A percentile compares a stretch with the other conserved stretches of the same genome.
Evolutionary conservation across 2,113 vertebrate species (phyloP).

Genomic region (Limnothrissa miodon): DNA sequence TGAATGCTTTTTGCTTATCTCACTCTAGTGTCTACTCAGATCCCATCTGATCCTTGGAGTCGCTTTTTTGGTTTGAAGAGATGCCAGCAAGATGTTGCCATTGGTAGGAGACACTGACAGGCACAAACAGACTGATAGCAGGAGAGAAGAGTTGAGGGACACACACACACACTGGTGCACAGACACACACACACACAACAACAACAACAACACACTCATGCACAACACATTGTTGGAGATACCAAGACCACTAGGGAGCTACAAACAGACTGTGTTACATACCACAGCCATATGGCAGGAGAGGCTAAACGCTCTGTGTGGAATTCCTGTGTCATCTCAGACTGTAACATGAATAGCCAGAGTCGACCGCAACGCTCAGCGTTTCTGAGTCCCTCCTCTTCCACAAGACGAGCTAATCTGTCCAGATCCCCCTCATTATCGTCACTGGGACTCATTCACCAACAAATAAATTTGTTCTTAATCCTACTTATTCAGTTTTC

Average conservation of each 20-base stretch:
- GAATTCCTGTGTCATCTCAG: slow-evolving; percentile 3
- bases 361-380: not conserved
- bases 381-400: not conserved
- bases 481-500: no score
- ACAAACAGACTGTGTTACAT: slow-evolving; percentile 2
- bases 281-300: not conserved
- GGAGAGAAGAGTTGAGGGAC: not conserved
- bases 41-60: not conserved
- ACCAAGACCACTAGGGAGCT: not conserved
- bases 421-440: not conserved
- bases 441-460: no score
- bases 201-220: not conserved
- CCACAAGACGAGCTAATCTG: not conserved
- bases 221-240: not conserved
- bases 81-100: not conserved
- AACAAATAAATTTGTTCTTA: no score
- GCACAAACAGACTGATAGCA: not conserved
- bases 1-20: not conserved
- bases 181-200: not conserved
- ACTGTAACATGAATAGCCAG: not conserved
- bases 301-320: not conserved
- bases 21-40: not conserved
- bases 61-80: not conserved
- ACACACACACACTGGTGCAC: not conserved
- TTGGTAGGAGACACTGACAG: not conserved